Conservation (phyloP, 37 sponge, comb jelly and placozoan genomes). For the Tethya wilhelma region DNA sequence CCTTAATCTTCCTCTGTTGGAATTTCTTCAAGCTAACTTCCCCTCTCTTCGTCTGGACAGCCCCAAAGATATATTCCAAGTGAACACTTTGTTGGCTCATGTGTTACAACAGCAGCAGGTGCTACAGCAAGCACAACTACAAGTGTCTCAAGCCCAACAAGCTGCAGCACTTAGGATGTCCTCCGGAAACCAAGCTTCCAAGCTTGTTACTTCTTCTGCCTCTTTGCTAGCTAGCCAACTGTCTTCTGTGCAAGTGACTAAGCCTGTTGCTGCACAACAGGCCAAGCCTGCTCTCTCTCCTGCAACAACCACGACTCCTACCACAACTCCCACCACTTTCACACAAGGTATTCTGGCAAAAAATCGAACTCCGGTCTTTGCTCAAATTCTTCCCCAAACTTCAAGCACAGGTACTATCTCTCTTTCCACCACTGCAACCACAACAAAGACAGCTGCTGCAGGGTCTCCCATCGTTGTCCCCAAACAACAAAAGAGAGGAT, state of each 20-base stretch:
- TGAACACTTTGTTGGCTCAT: conserved; percentile 20
- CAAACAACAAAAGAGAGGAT: not conserved
- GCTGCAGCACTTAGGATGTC: not conserved
- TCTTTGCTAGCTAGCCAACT: not conserved
- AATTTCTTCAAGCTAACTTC: conserved; percentile 53
- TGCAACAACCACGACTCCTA: not conserved
- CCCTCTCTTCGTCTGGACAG: conserved; percentile 18
- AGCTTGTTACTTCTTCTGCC: not conserved
- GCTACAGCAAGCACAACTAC: conserved; percentile 1
- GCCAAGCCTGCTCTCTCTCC: not conserved
- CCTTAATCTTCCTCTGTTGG: conserved; percentile 44
- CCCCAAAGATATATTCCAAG: conserved; percentile 34
- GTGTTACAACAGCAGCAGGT: conserved; percentile 22
- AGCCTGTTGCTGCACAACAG: not conserved
- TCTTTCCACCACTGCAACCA: not conserved
- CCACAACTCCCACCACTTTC: too few relatives aligned
- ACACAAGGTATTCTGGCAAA: too few relatives aligned
- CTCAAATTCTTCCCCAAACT: not conserved
- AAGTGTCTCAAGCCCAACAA: not conserved
- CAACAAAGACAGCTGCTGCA: not conserved
- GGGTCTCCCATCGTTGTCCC: not conserved
- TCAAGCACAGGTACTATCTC: not conserved
- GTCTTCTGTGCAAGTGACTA: not conserved
- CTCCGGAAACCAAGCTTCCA: not conserved
- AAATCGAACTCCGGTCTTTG: not conserved